Percentiles rank a stretch among this genome's conserved stretches.
phyloP scores from a whole-genome alignment of 2,113 vertebrate species.

The Delphinapterus leucas region DNA sequence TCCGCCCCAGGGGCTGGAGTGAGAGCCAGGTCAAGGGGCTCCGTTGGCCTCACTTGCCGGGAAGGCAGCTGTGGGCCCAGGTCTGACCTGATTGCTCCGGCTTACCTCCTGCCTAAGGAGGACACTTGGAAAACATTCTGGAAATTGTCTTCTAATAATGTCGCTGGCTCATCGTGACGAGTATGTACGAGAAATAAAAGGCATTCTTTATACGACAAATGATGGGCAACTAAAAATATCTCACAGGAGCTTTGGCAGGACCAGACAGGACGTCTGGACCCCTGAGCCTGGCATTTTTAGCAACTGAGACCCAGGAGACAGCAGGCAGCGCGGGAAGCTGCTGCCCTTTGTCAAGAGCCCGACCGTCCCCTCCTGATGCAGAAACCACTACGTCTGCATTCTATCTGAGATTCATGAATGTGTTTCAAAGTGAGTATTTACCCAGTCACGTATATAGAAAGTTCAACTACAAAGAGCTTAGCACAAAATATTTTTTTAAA shows the following conservation, averaged over 20 bases:
- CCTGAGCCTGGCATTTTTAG: not conserved
- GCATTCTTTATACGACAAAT: not conserved
- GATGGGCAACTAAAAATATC: not conserved
- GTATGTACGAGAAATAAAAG: accelerated
- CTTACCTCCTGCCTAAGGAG: not conserved
- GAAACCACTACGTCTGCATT: accelerated
- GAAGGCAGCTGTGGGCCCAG: accelerated
- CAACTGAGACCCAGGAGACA: too few relatives aligned
- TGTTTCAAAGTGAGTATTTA: not conserved
- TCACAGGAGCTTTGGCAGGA: not conserved
- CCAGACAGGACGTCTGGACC: not conserved
- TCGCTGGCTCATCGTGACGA: not conserved
- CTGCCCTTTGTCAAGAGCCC: too few relatives aligned
- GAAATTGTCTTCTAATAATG: accelerated
- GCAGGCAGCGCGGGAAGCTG: not conserved
- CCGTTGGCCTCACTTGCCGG: too few relatives aligned
- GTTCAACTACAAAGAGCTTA: not conserved
- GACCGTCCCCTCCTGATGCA: too few relatives aligned
- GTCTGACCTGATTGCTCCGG: accelerated
- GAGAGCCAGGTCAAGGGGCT: too few relatives aligned
- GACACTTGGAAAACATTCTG: accelerated
- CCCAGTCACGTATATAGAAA: not conserved
- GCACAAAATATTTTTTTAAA: not conserved
- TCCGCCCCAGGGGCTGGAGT: not conserved
- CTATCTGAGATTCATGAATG: too few relatives aligned